phyloP scores from a whole-genome alignment of 2,113 vertebrate species.

The Cathartes aura region DNA sequence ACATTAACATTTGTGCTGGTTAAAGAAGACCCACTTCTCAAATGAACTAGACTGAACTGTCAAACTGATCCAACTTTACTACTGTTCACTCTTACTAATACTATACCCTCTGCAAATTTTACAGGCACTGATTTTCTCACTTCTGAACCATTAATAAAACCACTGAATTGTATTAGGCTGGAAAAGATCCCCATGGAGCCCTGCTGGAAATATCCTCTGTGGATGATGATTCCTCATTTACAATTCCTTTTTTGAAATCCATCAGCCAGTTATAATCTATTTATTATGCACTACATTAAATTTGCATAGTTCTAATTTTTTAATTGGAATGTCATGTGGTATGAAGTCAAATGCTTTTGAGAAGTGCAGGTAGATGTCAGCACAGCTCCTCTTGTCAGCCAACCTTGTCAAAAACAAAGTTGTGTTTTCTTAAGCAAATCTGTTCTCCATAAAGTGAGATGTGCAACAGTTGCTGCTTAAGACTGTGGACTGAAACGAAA shows the following conservation, averaged over 20 bases:
- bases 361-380: conserved; percentile 29
- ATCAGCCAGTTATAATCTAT: conserved; percentile 8
- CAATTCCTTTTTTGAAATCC: not conserved
- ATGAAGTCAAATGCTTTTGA: conserved; percentile 9
- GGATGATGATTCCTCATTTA: conserved; percentile 4
- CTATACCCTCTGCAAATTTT: not conserved
- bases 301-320: conserved; percentile 34
- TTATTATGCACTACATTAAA: conserved; percentile 19
- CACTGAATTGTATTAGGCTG: not conserved
- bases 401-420: not conserved
- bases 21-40: not conserved
- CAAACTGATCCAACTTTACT: not conserved
- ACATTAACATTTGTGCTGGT: not conserved
- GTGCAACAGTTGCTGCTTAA: not conserved
- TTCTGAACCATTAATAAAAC: not conserved
- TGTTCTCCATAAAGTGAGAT: not conserved
- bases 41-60: not conserved
- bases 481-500: not conserved
- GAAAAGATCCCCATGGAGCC: not conserved
- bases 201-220: not conserved
- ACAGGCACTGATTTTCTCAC: not conserved
- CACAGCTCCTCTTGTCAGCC: not conserved
- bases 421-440: not conserved
- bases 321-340: not conserved
- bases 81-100: not conserved